Conservation (phyloP, 1,140 invertebrate species). For the Calycopis cecrops region DNA sequence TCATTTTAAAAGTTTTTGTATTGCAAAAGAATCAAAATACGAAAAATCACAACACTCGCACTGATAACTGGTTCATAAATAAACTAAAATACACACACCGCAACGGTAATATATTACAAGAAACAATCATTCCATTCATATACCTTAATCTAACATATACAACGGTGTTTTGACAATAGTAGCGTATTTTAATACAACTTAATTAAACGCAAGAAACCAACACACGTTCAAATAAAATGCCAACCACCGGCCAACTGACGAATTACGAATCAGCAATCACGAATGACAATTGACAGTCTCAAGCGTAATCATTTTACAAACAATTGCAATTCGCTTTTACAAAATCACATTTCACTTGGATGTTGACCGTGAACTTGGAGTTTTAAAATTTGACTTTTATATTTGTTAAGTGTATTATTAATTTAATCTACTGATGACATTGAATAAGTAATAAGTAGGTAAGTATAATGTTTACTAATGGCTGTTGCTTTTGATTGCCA, state of each 20-base stretch:
- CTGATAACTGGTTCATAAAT: conserved; percentile 7
- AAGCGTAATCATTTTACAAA: conserved; percentile 17
- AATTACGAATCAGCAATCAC: conserved; percentile 2
- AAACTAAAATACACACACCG: neutral
- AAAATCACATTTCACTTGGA: neutral
- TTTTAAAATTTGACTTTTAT: too few species aligned
- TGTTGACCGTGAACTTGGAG: too few species aligned
- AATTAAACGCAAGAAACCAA: conserved; percentile 2
- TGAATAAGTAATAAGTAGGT: too few species aligned
- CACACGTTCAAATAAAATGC: conserved; percentile 53
- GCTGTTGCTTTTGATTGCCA: too few species aligned
- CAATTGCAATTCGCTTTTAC: conserved; percentile 21
- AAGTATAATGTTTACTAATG: too few species aligned
- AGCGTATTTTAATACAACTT: neutral
- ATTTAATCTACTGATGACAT: too few species aligned
- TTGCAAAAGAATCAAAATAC: conserved; percentile 24
- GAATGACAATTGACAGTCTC: neutral
- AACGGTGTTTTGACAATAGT: neutral
- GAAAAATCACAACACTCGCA: conserved; percentile 40
- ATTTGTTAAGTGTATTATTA: too few species aligned
- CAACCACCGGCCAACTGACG: conserved; percentile 55
- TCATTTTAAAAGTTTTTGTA: conserved; percentile 45
- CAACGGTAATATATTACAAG: neutral
- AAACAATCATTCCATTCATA: conserved; percentile 10
- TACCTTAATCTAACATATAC: neutral